A percentile compares a stretch with the other conserved stretches of the same genome.
Conservation (phyloP, 2,888 invertebrate species). For the Mylabris sibirica region DNA sequence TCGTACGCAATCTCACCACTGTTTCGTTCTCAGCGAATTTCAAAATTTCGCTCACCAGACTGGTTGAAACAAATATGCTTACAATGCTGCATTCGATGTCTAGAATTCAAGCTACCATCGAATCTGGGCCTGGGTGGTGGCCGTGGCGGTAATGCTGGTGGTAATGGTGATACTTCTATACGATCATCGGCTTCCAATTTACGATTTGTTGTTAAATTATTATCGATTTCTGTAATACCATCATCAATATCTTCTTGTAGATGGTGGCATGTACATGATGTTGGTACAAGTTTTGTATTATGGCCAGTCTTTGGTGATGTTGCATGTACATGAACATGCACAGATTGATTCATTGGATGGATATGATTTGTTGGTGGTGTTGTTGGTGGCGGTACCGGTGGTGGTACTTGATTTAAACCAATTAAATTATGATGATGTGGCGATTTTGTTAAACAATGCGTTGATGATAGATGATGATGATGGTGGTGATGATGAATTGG, state of each 20-base stretch:
- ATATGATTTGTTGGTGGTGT: conserved; percentile 44
- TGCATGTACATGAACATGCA: conserved; percentile 53
- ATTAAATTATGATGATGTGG: conserved; percentile 40
- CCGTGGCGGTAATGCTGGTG: conserved; percentile 62
- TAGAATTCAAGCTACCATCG: conserved; percentile 55
- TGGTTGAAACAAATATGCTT: too few species aligned
- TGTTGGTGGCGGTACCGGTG: conserved; percentile 14
- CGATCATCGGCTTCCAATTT: conserved; percentile 59
- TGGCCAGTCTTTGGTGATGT: conserved; percentile 51
- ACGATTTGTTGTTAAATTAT: conserved; percentile 36
- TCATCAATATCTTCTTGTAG: conserved; percentile 49
- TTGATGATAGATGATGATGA: conserved; percentile 19
- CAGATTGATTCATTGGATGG: conserved; percentile 48
- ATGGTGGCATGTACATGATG: conserved; percentile 58
- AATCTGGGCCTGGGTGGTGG: conserved; percentile 61
- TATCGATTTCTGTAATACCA: conserved; percentile 22
- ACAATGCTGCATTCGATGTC: conserved; percentile 52
- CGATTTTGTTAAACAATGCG: conserved; percentile 39
- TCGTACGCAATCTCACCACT: conserved; percentile 38
- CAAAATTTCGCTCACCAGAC: too few species aligned
- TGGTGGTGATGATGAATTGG: conserved; percentile 18
- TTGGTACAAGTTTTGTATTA: conserved; percentile 41
- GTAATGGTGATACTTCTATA: conserved; percentile 60
- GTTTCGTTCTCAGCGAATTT: conserved; percentile 20
- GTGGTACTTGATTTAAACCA: conserved; percentile 43